Evolutionary conservation across 2,113 vertebrate species (phyloP).

Genomic region (Romanogobio albipinnatus): DNA sequence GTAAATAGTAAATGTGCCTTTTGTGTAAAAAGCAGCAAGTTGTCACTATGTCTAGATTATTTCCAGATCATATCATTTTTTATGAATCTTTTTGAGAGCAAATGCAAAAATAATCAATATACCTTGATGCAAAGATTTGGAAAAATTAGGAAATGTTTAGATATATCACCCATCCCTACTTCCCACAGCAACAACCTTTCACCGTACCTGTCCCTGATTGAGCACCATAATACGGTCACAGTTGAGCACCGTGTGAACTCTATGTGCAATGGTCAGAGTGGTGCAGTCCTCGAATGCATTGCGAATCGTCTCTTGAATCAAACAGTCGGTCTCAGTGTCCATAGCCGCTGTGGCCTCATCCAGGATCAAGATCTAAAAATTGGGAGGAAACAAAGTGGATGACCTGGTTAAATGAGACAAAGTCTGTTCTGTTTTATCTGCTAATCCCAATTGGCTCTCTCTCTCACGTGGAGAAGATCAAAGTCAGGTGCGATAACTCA

Average conservation of each 20-base stretch:
- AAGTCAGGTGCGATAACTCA: slow-evolving; percentile 58
- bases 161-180: too few species aligned
- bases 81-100: too few species aligned
- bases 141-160: too few species aligned
- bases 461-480: background rate
- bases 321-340: slow-evolving; percentile 88
- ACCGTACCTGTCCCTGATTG: slow-evolving; percentile 86
- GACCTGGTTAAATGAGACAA: background rate
- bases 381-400: background rate
- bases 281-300: slow-evolving; percentile 89
- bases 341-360: slow-evolving; percentile 95
- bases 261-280: slow-evolving; percentile 91
- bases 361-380: slow-evolving; percentile 85
- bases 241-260: slow-evolving; percentile 87
- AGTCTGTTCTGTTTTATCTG: background rate
- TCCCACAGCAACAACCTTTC: too few species aligned
- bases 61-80: too few species aligned
- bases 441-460: background rate
- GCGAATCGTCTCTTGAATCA: slow-evolving; percentile 93
- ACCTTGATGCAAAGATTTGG: too few species aligned
- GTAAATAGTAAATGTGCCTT: too few species aligned
- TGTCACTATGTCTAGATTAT: too few species aligned
- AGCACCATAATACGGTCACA: slow-evolving; percentile 95
- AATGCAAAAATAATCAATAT: too few species aligned
- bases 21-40: too few species aligned